These are phyloP conservation scores for Chirona hameri DNA, from an alignment of 2,888 invertebrate genomes.

Conservation along the genomic window DNA sequence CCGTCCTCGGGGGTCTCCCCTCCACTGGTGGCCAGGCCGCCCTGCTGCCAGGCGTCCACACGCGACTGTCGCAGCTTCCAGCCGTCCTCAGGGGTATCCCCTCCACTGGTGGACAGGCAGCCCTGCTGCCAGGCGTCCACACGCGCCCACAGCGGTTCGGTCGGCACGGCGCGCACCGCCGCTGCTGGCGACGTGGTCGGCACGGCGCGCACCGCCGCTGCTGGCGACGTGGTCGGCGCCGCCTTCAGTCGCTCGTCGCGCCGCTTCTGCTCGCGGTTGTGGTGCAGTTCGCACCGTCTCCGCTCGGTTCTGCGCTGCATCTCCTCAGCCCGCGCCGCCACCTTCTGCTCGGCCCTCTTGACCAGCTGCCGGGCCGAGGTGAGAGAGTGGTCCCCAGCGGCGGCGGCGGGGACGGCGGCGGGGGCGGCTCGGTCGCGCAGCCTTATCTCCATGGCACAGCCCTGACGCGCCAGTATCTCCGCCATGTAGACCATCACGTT, in stretches of 20 bases:
- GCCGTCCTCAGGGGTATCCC: no score
- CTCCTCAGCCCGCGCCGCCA: background rate
- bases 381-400: background rate
- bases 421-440: background rate
- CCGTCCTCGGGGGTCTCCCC: no score
- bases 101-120: no score
- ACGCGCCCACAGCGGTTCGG: background rate
- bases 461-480: background rate
- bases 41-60: no score
- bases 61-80: background rate
- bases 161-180: background rate
- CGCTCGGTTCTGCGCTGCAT: no score
- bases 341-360: background rate
- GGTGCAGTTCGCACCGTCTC: no score
- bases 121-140: background rate
- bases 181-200: background rate
- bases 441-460: background rate
- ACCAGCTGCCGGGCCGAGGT: background rate
- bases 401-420: background rate
- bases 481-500: constrained; percentile 24
- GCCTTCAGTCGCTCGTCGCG: no score
- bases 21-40: no score
- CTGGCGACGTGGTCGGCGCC: no score
- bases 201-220: background rate
- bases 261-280: no score